phyloP scores from a whole-genome alignment of 1,140 invertebrate species.

The Ptiloglossa arizonensis region DNA sequence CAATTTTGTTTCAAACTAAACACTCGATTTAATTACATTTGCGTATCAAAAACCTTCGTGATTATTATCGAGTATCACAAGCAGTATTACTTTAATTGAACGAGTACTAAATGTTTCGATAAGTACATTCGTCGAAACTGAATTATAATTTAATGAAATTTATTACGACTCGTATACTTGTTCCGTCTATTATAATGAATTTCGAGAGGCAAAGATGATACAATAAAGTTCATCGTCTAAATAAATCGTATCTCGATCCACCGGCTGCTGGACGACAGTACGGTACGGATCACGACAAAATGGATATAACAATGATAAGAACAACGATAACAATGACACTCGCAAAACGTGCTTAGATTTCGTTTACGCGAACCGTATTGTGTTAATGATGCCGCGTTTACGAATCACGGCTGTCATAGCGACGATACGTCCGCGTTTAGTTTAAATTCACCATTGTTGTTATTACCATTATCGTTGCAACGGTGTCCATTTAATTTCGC shows the following conservation, averaged over 20 bases:
- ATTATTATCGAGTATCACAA: neutral
- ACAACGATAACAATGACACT: neutral
- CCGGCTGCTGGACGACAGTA: no score
- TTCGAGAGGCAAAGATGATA: no score
- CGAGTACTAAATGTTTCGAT: no score
- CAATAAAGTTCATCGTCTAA: no score
- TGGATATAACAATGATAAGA: neutral
- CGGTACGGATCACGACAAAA: no score
- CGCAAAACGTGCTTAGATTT: conserved; percentile 22
- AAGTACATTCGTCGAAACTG: no score
- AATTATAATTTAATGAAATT: no score
- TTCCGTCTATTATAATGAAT: no score
- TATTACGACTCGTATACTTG: no score
- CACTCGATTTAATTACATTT: neutral
- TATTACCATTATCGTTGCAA: conserved; percentile 39
- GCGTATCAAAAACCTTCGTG: neutral
- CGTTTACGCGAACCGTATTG: conserved; percentile 30
- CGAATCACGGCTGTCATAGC: neutral
- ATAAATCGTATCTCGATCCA: no score
- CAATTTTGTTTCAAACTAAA: neutral
- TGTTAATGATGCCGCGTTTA: conserved; percentile 44
- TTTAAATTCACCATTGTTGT: conserved; percentile 16
- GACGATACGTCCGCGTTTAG: neutral
- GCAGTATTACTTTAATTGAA: neutral
- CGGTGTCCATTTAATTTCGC: conserved; percentile 54